Percentiles rank a stretch among this genome's conserved stretches.
Evolutionary conservation across 2,797 vertebrate species (phyloP).

Genomic region (Gymnothorax javanicus): DNA sequence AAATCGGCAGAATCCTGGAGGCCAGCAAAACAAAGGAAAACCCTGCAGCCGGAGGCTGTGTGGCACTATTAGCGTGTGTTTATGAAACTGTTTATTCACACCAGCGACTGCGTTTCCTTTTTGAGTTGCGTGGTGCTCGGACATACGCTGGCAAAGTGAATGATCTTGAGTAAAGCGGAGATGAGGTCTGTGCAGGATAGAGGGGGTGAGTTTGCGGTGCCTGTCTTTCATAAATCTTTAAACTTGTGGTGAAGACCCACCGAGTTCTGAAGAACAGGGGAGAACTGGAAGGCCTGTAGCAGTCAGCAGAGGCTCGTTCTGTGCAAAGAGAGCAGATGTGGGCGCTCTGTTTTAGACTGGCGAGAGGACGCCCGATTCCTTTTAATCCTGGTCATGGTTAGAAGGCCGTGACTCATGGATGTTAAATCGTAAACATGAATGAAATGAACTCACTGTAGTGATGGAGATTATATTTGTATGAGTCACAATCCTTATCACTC

Average conservation of each 20-base stretch:
- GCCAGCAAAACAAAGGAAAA: too few relatives aligned
- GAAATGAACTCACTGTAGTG: too few relatives aligned
- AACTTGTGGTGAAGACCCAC: neutral
- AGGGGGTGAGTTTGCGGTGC: neutral
- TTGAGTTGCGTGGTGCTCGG: neutral
- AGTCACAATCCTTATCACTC: neutral
- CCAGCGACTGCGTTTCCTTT: neutral
- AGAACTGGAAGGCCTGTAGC: neutral
- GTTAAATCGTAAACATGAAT: too few relatives aligned
- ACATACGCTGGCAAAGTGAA: neutral
- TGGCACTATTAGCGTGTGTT: neutral
- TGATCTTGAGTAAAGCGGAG: neutral
- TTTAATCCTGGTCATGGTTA: too few relatives aligned
- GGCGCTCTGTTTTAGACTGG: too few relatives aligned
- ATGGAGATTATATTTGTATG: too few relatives aligned
- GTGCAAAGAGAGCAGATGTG: neutral
- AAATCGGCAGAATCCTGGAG: neutral
- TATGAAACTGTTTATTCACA: neutral
- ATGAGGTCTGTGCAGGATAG: neutral
- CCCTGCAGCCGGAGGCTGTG: too few relatives aligned
- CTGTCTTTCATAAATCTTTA: neutral
- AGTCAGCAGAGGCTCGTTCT: too few relatives aligned
- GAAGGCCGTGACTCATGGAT: neutral
- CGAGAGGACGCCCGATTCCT: neutral
- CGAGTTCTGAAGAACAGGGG: neutral